Percentiles rank a stretch among this genome's conserved stretches.
These are phyloP conservation scores for Nothocercus julius DNA, from an alignment of 2,113 vertebrate species.

Conservation along the genomic window DNA sequence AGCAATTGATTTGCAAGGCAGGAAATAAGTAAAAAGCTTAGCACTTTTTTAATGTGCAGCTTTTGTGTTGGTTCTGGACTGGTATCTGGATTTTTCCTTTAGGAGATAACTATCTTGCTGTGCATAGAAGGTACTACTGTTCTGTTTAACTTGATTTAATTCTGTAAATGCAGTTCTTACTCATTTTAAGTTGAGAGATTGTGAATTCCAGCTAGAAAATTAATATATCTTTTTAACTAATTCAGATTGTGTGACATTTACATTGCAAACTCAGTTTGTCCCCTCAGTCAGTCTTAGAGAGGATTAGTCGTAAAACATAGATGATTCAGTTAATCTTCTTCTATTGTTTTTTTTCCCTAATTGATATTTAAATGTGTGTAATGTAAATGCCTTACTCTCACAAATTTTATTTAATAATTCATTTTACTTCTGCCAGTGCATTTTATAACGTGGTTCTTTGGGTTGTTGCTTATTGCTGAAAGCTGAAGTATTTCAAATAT, in stretches of 20 bases:
- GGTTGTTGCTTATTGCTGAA: slow-evolving; percentile 52
- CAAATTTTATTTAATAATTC: slow-evolving; percentile 55
- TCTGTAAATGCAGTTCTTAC: slow-evolving; percentile 43
- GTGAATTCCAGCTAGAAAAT: slow-evolving; percentile 47
- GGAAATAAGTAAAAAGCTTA: background rate
- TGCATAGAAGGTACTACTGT: slow-evolving; percentile 5
- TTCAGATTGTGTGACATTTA: slow-evolving; percentile 37
- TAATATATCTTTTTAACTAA: slow-evolving; percentile 43
- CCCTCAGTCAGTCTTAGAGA: slow-evolving; percentile 43
- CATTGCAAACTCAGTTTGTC: slow-evolving; percentile 9
- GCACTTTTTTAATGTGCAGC: background rate
- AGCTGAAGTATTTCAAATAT: slow-evolving; percentile 66
- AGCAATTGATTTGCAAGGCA: background rate
- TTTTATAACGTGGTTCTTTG: slow-evolving; percentile 61
- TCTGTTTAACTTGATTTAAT: slow-evolving; percentile 33
- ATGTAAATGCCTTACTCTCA: slow-evolving; percentile 52
- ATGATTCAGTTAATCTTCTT: slow-evolving; percentile 43
- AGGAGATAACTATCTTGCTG: background rate
- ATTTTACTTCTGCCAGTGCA: slow-evolving; percentile 16
- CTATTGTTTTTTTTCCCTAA: slow-evolving; percentile 60
- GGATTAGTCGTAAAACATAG: slow-evolving; percentile 10
- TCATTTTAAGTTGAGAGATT: slow-evolving; percentile 50
- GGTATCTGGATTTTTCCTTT: background rate
- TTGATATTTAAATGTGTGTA: slow-evolving; percentile 72
- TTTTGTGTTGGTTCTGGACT: background rate